Evolutionary conservation across 2,888 invertebrate genomes (phyloP).

Genomic region (Strigamia transsilvanica): DNA sequence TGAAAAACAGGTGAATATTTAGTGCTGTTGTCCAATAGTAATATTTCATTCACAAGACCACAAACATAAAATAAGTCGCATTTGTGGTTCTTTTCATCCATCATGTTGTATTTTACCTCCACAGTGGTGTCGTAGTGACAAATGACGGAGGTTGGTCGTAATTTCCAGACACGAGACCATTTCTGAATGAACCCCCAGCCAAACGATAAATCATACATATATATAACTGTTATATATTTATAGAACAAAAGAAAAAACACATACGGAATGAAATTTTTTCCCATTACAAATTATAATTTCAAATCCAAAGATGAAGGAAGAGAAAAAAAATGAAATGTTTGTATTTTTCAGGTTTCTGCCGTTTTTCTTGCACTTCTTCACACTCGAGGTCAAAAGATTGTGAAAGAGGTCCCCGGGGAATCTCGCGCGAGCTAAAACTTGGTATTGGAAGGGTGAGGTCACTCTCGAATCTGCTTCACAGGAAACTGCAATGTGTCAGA

Average conservation of each 20-base stretch:
- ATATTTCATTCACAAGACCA: conserved; percentile 16
- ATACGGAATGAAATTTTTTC: too few species aligned
- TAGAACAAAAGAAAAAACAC: neutral
- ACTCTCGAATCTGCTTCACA: conserved; percentile 13
- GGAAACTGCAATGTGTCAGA: conserved; percentile 37
- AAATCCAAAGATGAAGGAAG: neutral
- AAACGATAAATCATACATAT: neutral
- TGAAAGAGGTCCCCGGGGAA: conserved; percentile 19
- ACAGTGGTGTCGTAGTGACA: conserved; percentile 4
- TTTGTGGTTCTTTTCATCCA: conserved; percentile 32
- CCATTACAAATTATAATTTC: too few species aligned
- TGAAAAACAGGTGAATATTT: neutral
- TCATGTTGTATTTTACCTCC: conserved; percentile 5
- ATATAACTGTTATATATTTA: neutral
- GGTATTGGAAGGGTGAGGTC: neutral
- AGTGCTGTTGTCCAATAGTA: neutral
- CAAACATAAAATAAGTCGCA: neutral
- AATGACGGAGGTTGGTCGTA: neutral
- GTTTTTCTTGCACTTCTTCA: neutral
- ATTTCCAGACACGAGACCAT: neutral
- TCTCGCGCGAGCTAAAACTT: neutral
- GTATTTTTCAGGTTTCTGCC: neutral
- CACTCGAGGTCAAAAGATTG: conserved; percentile 35
- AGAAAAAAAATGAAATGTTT: neutral
- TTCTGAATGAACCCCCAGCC: conserved; percentile 18